Percentiles rank a stretch among this genome's conserved stretches.
Evolutionary conservation across 37 sponge, comb jelly and placozoan species (phyloP).

Genomic region (Ianthella basta): DNA sequence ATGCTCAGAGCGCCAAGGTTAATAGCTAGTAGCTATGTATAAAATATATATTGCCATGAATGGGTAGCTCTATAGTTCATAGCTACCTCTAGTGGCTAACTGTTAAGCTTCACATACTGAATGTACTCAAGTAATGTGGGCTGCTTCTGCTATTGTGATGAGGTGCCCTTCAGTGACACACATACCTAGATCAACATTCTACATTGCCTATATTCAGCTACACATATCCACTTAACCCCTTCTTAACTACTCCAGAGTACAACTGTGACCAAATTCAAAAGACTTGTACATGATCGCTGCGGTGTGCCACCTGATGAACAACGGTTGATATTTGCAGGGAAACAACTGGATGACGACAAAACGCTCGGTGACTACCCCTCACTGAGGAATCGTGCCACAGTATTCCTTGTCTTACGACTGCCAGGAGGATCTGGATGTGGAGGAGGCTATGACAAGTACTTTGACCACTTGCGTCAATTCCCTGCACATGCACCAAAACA

Average conservation of each 20-base stretch:
- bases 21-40: no score
- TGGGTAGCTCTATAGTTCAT: no score
- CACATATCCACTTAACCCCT: no score
- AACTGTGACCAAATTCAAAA: slow-evolving; percentile 36
- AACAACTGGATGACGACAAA: slow-evolving; percentile 42
- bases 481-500: not conserved
- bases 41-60: no score
- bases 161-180: no score
- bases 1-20: not conserved
- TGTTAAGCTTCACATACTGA: no score
- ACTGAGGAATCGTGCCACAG: slow-evolving; percentile 22
- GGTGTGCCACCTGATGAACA: slow-evolving; percentile 42
- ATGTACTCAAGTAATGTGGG: no score
- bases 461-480: not conserved
- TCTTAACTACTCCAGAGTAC: slow-evolving; percentile 6
- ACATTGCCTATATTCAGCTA: no score
- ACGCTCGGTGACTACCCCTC: slow-evolving; percentile 27
- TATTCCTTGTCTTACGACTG: slow-evolving; percentile 56
- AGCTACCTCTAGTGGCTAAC: no score
- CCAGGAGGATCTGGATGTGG: slow-evolving; percentile 42
- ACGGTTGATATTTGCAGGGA: slow-evolving; percentile 56
- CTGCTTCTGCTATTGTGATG: no score
- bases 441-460: not conserved
- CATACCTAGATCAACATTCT: no score
- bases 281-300: slow-evolving; percentile 20